Evolutionary conservation across 2,888 invertebrate species (phyloP).

Genomic region (Dendrolimus houi): DNA sequence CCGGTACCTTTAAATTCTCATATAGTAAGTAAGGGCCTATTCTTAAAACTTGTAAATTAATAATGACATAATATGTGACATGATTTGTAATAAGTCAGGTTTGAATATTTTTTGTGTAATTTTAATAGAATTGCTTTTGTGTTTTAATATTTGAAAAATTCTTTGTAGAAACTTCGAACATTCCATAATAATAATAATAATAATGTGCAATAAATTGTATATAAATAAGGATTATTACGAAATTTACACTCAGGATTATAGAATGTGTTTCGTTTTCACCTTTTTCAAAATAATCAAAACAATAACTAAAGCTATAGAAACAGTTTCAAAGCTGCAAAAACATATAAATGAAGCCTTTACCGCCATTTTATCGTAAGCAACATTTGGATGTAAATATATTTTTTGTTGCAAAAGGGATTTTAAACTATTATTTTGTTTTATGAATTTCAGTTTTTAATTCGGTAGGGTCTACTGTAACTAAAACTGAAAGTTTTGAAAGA

Average conservation of each 20-base stretch:
- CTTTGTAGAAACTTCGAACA: slow-evolving; percentile 42
- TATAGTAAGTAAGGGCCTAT: slow-evolving; percentile 6
- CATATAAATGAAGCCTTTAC: no score
- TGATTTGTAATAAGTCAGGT: slow-evolving; percentile 4
- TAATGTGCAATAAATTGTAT: slow-evolving; percentile 14
- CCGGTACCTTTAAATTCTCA: slow-evolving; percentile 49
- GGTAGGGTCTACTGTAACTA: no score
- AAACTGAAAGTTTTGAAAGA: no score
- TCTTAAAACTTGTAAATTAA: slow-evolving; percentile 3
- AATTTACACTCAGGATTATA: not conserved
- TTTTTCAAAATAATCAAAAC: no score
- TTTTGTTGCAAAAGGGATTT: no score
- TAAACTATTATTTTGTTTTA: no score
- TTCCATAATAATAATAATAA: slow-evolving; percentile 51
- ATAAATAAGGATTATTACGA: not conserved
- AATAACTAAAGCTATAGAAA: no score
- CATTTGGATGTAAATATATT: no score
- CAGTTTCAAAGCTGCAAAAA: no score
- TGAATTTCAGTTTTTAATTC: no score
- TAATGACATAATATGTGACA: slow-evolving; percentile 2
- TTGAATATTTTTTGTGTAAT: not conserved
- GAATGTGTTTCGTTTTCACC: no score
- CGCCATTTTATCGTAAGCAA: no score
- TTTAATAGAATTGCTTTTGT: not conserved
- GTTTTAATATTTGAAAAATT: slow-evolving; percentile 1